Evolutionary conservation across 1,140 invertebrate genomes (phyloP), one percentile per base, ranked within the genome.

Genomic region (Papilio glaucus): DNA sequence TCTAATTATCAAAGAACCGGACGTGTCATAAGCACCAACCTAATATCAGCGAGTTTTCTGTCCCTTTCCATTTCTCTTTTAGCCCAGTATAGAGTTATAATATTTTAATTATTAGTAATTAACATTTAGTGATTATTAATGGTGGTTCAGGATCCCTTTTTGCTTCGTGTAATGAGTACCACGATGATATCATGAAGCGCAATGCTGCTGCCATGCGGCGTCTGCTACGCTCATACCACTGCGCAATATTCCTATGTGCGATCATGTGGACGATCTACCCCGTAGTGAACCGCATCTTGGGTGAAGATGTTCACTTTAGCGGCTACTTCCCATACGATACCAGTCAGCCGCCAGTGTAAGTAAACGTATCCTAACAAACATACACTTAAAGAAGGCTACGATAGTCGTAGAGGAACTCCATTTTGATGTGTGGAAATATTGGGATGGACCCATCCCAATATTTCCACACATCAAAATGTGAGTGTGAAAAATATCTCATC

Each of bases 281-380:
- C 0, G 13, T 89, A 1, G 74, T 87, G 4, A 87, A 87, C 18
- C 79, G 75, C 37, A 74, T 77, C 15, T 60, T 84, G 21, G 82
- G 83, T 0, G 61, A 82, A 60, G 75, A 82, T 12, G 86, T 81
- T 3, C 61, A 80, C 24, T 81, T 90, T 15, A 84, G 85, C n/a
- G 87, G 78, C 4, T 89, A 87, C 71, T 77, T 90, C 41, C 87
- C 88, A 37, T 89, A 87, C 60, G 82, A 89, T 62, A 85, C 85
- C 1, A 78, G 57, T 9, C 18, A 65, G 0, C 73, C 81, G 13
- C 73, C 74, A 9, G 49, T 68, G 88, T 90, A 75, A 83, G 86
- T 83, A 61, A 26, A n/a, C 18, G 9, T 60, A 33, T 63, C 33
- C 21, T n/a, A n/a, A n/a, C n/a, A n/a, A n/a, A n/a, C n/a, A n/a